Evolutionary conservation across 2,888 invertebrate genomes (phyloP).

Genomic region (Pristionchus exspectatus): DNA sequence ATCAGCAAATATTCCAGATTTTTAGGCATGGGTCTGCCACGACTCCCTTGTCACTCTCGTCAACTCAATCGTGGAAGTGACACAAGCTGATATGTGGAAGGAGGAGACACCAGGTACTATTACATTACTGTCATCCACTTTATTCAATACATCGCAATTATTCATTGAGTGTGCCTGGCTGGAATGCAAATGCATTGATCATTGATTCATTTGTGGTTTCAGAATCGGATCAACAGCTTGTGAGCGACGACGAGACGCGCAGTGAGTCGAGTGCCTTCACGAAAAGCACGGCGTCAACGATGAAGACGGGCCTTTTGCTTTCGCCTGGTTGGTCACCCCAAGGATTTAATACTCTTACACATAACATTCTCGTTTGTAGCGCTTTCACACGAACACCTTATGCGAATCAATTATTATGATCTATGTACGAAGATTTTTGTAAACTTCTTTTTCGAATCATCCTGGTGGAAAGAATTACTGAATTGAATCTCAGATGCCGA

Average conservation of each 20-base stretch:
- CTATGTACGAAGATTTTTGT: too few species aligned
- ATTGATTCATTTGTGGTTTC: too few species aligned
- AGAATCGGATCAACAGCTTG: not conserved
- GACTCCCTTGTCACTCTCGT: slow-evolving; percentile 75
- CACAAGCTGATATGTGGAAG: slow-evolving; percentile 64
- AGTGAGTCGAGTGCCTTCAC: not conserved
- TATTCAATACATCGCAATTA: too few species aligned
- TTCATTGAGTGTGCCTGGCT: too few species aligned
- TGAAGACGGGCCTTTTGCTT: slow-evolving; percentile 14
- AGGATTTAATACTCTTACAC: not conserved
- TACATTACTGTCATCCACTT: too few species aligned
- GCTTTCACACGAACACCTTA: too few species aligned
- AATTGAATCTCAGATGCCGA: slow-evolving; percentile 16
- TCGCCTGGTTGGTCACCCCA: not conserved
- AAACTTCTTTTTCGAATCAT: too few species aligned
- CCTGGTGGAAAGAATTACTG: too few species aligned
- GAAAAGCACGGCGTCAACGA: slow-evolving; percentile 42
- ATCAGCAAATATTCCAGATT: too few species aligned
- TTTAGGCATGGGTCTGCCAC: slow-evolving; percentile 75
- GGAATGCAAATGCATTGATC: too few species aligned
- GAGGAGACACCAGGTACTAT: slow-evolving; percentile 18
- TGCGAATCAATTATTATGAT: too few species aligned
- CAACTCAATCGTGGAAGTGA: slow-evolving; percentile 67
- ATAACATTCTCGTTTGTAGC: too few species aligned
- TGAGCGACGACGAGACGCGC: slow-evolving; percentile 1